Base-by-base conservation (phyloP, 2,797 vertebrate species). In the Urocyon cinereoargenteus region DNA sequence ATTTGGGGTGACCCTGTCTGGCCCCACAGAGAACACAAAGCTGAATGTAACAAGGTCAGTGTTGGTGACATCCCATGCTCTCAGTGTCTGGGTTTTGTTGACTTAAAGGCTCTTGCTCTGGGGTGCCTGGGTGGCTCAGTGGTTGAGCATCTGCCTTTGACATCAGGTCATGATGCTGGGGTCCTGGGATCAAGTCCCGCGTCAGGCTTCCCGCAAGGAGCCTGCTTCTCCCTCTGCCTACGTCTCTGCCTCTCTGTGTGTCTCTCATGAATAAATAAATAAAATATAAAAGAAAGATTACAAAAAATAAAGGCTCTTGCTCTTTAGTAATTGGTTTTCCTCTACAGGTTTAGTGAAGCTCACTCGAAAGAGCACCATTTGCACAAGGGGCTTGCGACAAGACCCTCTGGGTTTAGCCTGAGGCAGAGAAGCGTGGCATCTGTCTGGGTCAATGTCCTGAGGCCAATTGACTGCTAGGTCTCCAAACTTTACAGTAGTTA, bases 291-390 rank as follows among this genome's bases (percentile, higher is more conserved):
- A 45, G 7, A 45, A 45, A 45, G 1, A 6, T 40, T 40, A 6
- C 7, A 45, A 40, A 45, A 45, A 45, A 45, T 59, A 66, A 94
- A 94, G 34, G 15, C 51, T 55, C 55, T 77, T 21, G 19, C 40
- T 96, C 79, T 90, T 93, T 64, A 36, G 34, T 77, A 95, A 93
- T 64, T 87, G 53, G 4, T 73, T 91, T 96, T 88, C 49, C 82
- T 78, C 66, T 91, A 36, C 34, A 70, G 66, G 59, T 79, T 57
- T 83, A 13, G 12, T 1, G 0, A 34, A 61, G 18, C 53, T 53
- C 22, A 49, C 49, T 95, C 9, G 49, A 86, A 61, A 34, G 24
- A 82, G 12, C 91, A 26, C 31, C 61, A 18, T 91, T 89, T 86
- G 49, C 31, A 13, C 45, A 73, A 51, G 73, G 91, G 28, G n/a